Conservation (phyloP, 1,140 invertebrate genomes). For the Orius insidiosus region DNA sequence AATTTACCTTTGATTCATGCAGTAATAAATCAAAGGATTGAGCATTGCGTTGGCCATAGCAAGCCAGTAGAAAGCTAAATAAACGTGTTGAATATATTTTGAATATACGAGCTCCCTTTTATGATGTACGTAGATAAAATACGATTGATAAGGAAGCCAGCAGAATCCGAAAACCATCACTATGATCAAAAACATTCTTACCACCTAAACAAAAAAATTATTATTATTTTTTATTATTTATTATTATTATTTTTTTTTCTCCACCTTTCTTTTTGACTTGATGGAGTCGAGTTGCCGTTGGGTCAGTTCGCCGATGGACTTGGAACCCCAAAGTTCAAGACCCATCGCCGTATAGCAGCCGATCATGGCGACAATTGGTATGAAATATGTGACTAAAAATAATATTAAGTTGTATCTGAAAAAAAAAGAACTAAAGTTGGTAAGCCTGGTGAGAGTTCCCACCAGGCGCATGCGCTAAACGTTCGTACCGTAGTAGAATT, state of each 20-base stretch:
- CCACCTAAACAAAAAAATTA: conserved; percentile 38
- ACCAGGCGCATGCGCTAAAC: too few species aligned
- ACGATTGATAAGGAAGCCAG: conserved; percentile 80
- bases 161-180: conserved; percentile 70
- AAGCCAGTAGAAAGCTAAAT: conserved; percentile 73
- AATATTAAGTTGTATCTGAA: too few species aligned
- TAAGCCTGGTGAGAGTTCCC: too few species aligned
- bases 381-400: conserved; percentile 70
- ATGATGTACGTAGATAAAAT: conserved; percentile 62
- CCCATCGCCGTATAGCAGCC: conserved; percentile 76
- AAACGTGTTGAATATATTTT: conserved; percentile 61
- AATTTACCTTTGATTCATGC: conserved; percentile 67
- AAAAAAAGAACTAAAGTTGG: too few species aligned
- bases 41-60: conserved; percentile 86
- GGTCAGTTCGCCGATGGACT: conserved; percentile 75
- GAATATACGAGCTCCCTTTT: conserved; percentile 49
- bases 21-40: conserved; percentile 81
- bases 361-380: conserved; percentile 74
- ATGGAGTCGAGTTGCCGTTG: conserved; percentile 67
- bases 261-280: conserved; percentile 72
- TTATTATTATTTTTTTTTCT: neutral
- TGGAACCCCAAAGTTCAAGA: conserved; percentile 53
- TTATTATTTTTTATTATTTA: neutral
- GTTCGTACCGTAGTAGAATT: too few species aligned
- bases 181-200: conserved; percentile 68